phyloP scores from a whole-genome alignment of 2,113 vertebrate genomes.

The Lontra canadensis region DNA sequence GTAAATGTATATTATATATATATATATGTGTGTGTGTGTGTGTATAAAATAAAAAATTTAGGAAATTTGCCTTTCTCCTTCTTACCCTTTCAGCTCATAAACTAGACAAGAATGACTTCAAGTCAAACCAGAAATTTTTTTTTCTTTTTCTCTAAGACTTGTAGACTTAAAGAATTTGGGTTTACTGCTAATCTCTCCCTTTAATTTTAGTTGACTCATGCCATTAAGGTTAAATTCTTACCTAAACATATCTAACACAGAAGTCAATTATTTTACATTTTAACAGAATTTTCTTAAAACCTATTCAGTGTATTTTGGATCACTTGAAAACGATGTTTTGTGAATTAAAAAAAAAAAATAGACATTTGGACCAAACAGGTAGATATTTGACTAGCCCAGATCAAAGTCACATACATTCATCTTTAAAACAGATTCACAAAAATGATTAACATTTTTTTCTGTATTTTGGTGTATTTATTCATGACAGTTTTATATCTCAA shows the following conservation, averaged over 20 bases:
- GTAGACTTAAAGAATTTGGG: background rate
- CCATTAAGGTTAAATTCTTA: background rate
- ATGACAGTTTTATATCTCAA: slow-evolving; percentile 60
- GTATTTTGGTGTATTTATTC: slow-evolving; percentile 1
- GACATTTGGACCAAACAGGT: background rate
- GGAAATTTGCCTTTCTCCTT: background rate
- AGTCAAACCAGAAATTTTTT: background rate
- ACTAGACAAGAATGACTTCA: background rate
- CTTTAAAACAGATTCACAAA: background rate
- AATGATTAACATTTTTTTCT: background rate
- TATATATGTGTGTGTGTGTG: background rate
- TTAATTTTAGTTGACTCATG: background rate
- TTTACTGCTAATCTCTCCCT: background rate
- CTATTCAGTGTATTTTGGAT: background rate
- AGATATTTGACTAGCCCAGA: background rate
- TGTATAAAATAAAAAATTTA: background rate
- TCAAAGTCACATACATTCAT: background rate
- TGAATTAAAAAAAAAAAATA: background rate
- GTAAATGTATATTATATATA: background rate
- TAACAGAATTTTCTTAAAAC: background rate
- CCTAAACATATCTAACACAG: background rate
- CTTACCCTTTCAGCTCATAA: background rate
- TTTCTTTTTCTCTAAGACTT: background rate
- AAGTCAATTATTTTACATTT: background rate
- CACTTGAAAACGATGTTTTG: background rate